Conservation (phyloP, 2,888 invertebrate genomes). For the Pardosa pseudoannulata region DNA sequence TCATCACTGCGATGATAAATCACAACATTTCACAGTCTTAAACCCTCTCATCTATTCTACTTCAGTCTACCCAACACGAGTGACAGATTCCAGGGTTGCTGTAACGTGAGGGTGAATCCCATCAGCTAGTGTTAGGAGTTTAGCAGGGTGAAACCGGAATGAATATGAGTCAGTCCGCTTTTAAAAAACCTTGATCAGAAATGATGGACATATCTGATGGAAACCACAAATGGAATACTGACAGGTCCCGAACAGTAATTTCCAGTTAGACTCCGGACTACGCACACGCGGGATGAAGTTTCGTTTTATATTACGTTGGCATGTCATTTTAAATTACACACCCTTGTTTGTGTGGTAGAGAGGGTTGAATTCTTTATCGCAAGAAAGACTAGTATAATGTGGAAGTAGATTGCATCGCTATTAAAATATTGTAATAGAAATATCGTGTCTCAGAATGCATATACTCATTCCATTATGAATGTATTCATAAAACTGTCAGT, state of each 20-base stretch:
- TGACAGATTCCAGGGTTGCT: neutral
- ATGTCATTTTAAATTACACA: constrained; percentile 16
- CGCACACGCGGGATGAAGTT: neutral
- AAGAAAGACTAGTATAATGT: neutral
- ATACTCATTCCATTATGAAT: no score
- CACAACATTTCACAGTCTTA: neutral
- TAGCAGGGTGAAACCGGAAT: neutral
- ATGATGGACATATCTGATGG: constrained; percentile 64
- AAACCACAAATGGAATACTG: constrained; percentile 48
- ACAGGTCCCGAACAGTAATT: constrained; percentile 52
- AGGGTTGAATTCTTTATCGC: neutral
- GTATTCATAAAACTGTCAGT: no score
- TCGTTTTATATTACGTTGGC: constrained; percentile 1
- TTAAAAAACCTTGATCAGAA: constrained; percentile 34
- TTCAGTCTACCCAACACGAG: neutral
- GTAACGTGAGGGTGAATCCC: neutral
- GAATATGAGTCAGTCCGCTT: constrained; percentile 43
- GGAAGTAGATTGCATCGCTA: neutral
- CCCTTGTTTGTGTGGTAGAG: neutral
- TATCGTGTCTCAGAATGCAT: neutral
- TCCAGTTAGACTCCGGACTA: constrained; percentile 25
- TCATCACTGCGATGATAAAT: no score
- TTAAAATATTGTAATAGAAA: constrained; percentile 1
- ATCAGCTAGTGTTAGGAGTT: neutral
- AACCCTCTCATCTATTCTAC: neutral